Conservation (phyloP, 1,140 invertebrate genomes). For the Sycophaga agraensis region DNA sequence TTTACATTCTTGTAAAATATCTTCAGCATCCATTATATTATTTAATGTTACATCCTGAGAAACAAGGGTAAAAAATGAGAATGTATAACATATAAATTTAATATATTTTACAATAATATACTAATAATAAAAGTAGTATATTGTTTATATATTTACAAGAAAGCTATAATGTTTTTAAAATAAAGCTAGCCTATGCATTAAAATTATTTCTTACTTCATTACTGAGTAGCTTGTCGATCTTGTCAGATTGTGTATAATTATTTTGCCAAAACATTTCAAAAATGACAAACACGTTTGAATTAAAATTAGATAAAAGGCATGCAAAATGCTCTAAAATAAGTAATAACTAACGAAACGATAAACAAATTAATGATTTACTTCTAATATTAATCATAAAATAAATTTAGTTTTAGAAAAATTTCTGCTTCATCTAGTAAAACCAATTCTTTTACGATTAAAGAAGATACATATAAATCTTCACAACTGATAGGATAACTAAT, state of each 20-base stretch:
- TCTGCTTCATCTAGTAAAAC: too few species aligned
- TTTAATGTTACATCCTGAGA: conserved; percentile 83
- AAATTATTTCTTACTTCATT: conserved; percentile 65
- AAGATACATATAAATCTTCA: too few species aligned
- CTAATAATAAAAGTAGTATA: not conserved
- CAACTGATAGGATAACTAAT: too few species aligned
- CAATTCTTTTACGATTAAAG: too few species aligned
- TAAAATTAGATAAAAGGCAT: too few species aligned
- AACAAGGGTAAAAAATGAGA: not conserved
- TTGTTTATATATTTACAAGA: not conserved
- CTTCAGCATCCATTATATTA: conserved; percentile 90
- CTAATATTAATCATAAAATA: too few species aligned
- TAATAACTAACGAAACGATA: too few species aligned
- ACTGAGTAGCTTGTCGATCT: conserved; percentile 73
- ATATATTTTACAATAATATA: not conserved
- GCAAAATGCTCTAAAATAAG: too few species aligned
- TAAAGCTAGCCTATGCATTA: not conserved
- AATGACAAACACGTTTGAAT: too few species aligned
- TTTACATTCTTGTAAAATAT: conserved; percentile 94
- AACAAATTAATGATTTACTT: too few species aligned
- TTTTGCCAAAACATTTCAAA: conserved; percentile 80
- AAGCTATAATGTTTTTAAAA: not conserved
- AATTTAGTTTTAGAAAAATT: too few species aligned
- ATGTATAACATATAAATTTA: not conserved
- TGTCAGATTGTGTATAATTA: conserved; percentile 69